phyloP scores from a whole-genome alignment of 2,113 vertebrate genomes.

The Neogobius melanostomus region DNA sequence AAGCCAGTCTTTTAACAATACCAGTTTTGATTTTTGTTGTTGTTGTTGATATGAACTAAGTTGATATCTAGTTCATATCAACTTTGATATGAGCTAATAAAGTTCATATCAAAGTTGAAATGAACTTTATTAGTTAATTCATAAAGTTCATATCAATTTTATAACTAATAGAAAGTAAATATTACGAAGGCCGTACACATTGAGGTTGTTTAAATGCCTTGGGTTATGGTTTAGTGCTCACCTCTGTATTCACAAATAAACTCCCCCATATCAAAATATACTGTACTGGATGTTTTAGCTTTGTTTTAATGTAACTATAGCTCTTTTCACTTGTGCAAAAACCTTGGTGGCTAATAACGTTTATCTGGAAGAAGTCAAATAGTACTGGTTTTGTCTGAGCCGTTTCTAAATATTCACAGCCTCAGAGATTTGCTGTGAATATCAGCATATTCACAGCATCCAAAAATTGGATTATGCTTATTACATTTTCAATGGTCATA shows the following conservation, averaged over 20 bases:
- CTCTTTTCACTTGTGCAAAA: background rate
- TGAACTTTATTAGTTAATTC: too few species aligned
- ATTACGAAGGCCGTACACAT: background rate
- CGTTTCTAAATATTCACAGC: background rate
- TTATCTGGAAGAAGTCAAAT: background rate
- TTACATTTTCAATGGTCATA: too few species aligned
- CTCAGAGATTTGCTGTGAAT: background rate
- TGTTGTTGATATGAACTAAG: too few species aligned
- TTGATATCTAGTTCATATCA: too few species aligned
- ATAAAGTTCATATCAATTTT: too few species aligned
- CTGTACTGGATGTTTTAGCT: conserved; percentile 23
- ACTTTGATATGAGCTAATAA: too few species aligned
- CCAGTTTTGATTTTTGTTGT: too few species aligned
- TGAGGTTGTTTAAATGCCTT: background rate
- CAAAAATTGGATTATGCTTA: too few species aligned
- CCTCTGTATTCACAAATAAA: conserved; percentile 9
- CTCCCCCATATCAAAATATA: conserved; percentile 4
- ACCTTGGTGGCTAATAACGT: background rate
- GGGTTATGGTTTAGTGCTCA: conserved; percentile 4
- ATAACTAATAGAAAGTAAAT: background rate
- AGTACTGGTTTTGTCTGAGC: background rate
- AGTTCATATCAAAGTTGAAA: too few species aligned
- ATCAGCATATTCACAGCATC: too few species aligned
- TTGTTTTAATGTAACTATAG: conserved; percentile 19
- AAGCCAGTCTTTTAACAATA: too few species aligned